These are phyloP conservation scores for Turdus rufiventris DNA, from an alignment of 2,113 vertebrate genomes.

Conservation along the genomic window DNA sequence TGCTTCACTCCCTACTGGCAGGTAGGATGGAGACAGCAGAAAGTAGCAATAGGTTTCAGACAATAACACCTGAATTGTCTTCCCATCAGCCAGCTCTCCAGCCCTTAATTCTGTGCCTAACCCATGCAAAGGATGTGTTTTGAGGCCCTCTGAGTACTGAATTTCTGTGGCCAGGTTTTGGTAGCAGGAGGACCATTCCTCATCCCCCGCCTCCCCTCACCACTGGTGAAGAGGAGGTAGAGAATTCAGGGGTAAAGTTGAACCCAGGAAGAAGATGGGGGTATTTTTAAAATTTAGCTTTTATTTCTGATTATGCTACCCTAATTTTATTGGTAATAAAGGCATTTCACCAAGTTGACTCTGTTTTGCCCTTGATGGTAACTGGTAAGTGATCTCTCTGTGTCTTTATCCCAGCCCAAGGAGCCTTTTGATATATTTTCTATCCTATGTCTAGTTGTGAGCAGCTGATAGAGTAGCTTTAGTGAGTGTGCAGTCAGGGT, in stretches of 20 bases:
- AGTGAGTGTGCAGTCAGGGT: not conserved
- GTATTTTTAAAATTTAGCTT: not conserved
- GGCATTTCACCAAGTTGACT: not conserved
- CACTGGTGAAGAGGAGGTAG: not conserved
- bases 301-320: not conserved
- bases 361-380: not conserved
- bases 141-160: not conserved
- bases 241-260: not conserved
- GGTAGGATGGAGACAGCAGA: not conserved
- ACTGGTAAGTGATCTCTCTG: not conserved
- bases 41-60: not conserved
- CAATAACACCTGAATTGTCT: fast-evolving
- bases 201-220: not conserved
- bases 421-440: not conserved
- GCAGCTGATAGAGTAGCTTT: not conserved
- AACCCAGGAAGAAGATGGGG: not conserved
- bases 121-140: not conserved
- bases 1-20: not conserved
- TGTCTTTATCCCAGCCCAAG: not conserved
- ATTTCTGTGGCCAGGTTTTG: not conserved
- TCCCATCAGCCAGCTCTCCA: not conserved
- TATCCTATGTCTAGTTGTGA: not conserved
- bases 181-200: not conserved
- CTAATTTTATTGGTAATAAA: not conserved
- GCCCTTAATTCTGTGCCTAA: not conserved